phyloP scores from a whole-genome alignment of 2,888 invertebrate species.

The Spodoptera picta region DNA sequence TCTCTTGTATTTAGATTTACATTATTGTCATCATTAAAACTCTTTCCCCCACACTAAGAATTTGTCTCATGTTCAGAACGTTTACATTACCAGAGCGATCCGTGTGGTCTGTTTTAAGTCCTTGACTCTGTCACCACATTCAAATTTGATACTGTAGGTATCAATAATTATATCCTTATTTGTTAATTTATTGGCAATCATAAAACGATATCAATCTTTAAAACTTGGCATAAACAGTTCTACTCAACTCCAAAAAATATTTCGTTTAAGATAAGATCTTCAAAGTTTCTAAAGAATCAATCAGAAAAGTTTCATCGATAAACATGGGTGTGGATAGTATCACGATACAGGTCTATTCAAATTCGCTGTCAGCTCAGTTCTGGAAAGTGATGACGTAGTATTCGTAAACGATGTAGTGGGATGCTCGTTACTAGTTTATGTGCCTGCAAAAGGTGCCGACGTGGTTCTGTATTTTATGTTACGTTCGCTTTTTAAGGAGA shows the following conservation, averaged over 20 bases:
- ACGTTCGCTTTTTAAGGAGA: slow-evolving; percentile 9
- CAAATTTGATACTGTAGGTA: too few relatives aligned
- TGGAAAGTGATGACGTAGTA: slow-evolving; percentile 37
- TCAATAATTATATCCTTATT: too few relatives aligned
- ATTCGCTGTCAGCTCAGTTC: slow-evolving; percentile 18
- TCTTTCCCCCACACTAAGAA: too few relatives aligned
- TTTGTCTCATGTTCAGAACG: too few relatives aligned
- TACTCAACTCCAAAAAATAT: too few relatives aligned
- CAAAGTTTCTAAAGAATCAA: not conserved
- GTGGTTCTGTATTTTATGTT: slow-evolving; percentile 12
- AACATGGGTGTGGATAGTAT: not conserved
- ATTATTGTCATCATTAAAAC: too few relatives aligned
- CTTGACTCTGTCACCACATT: too few relatives aligned
- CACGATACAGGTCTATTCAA: slow-evolving; percentile 22
- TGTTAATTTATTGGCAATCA: too few relatives aligned
- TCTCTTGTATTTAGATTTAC: not conserved
- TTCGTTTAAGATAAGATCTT: not conserved
- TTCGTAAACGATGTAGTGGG: slow-evolving; percentile 43
- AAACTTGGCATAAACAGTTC: not conserved
- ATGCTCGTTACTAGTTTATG: slow-evolving; percentile 49
- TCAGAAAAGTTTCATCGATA: not conserved
- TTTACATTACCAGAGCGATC: too few relatives aligned
- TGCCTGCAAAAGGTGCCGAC: slow-evolving; percentile 19
- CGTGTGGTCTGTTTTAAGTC: too few relatives aligned
- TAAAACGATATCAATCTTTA: too few relatives aligned